Base-by-base conservation (phyloP, 2,888 invertebrate genomes). In the Pollenia labialis region DNA sequence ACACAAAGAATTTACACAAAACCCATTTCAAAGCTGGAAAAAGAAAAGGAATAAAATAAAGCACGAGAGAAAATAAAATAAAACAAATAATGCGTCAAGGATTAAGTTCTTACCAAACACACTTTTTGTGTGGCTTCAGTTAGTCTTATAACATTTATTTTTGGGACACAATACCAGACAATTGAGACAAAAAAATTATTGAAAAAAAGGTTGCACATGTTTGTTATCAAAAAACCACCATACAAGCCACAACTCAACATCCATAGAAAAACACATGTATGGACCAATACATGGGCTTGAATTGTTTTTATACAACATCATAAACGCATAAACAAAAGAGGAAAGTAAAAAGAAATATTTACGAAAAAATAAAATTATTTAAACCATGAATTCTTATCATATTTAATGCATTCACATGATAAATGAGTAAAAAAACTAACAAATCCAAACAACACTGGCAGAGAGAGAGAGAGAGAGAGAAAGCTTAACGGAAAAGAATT, bases 351-450 rank as follows among this genome's bases (percentile, higher is more conserved):
- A 69, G 44, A 52, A 40, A 69, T 14, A 62, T 7, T 71, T 48
- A 74, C 32, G 62, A 62, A 85, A 88, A n/a, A 48, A 18, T 64
- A 72, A 69, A 77, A 48, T 48, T 64, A 83, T 72, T 75, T 79
- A 81, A 80, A 72, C 88, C 90, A 91, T 90, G 91, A 91, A 91
- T 91, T 90, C 90, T 91, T 91, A 91, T 91, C 91, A 90, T 89
- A 90, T 90, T 87, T 91, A 91, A 91, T 91, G 91, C 91, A 91
- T 91, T 90, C 90, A 90, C 90, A 90, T 91, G 93, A 93, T 93
- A 93, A 93, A 93, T 93, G 90, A 91, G 90, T 91, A 91, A 91
- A 91, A 91, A 89, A 90, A 90, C 90, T 90, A 90, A 91, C 88
- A 90, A 84, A 60, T 75, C 32, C 71, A 32, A 32, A 32, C 32